Base-by-base conservation (phyloP, 2,113 vertebrate species). In the Grallaria varia region DNA sequence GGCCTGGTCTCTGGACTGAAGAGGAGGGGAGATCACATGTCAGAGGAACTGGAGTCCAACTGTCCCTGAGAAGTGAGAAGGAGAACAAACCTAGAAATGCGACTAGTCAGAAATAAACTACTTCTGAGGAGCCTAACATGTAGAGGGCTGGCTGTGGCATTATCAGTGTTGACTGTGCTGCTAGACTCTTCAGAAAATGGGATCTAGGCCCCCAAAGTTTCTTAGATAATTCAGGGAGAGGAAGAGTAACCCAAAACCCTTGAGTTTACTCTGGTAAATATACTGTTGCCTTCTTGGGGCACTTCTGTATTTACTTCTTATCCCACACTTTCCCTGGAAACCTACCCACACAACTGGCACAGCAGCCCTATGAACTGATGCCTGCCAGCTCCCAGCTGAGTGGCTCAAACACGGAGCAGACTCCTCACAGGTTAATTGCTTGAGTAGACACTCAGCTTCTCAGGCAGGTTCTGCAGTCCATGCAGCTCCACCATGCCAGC, bases 321-420 rank as follows among this genome's bases (percentile, higher is more conserved):
- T 33, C 60, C 47, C 40, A 50, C 22, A 37, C n/a, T 68, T 89
- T 63, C 39, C 42, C 55, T 49, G 50, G 50, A 79, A 58, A n/a
- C 22, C 83, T 45, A 60, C 49, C 31, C 83, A 68, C 52, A 9
- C 2, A 2, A 73, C 37, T 80, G 76, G 55, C 79, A 55, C 0
- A 0, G 79, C 53, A 86, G 7, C 44, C 56, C 2, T 5, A 2
- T 4, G n/a, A 84, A 44, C 44, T 27, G 59, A 47, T 0, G 1
- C 58, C 50, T 67, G 64, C 49, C 68, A 73, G 59, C 27, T 73
- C 63, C 47, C 80, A 82, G 47, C 69, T 7, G 40, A 47, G 69
- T 7, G 27, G 47, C 78, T 76, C 62, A 85, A 45, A 74, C 47
- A 17, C 79, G 12, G 45, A 13, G 45, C 40, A 62, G 55, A 33